phyloP scores from a whole-genome alignment of 2,797 vertebrate genomes.

The Nyctibius grandis region DNA sequence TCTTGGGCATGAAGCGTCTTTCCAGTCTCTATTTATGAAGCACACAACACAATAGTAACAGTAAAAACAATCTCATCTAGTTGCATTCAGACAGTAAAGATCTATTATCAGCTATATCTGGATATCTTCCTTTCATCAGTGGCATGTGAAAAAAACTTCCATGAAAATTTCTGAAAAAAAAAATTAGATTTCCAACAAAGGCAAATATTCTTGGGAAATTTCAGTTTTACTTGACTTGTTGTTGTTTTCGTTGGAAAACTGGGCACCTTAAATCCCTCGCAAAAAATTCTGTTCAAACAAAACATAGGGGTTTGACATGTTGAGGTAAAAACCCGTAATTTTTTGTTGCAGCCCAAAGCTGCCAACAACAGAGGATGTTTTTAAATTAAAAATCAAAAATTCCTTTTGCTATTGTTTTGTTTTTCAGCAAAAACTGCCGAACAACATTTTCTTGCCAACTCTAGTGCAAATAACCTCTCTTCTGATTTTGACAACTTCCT shows the following conservation, averaged over 20 bases:
- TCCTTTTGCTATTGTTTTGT: conserved; percentile 16
- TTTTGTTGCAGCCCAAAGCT: not conserved
- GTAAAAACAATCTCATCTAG: conserved; percentile 31
- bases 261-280: not conserved
- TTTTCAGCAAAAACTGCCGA: conserved; percentile 20
- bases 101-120: conserved; percentile 17
- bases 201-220: not conserved
- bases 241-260: not conserved
- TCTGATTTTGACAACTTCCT: conserved; percentile 55
- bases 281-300: not conserved
- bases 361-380: not conserved
- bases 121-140: conserved; percentile 16
- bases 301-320: not conserved
- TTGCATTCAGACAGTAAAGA: conserved; percentile 10
- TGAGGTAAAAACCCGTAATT: not conserved
- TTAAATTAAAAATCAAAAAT: conserved; percentile 34
- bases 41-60: not conserved
- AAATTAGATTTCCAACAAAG: not conserved
- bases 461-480: conserved; percentile 48
- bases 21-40: conserved; percentile 30
- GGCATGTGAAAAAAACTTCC: not conserved
- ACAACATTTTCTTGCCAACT: conserved; percentile 42
- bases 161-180: not conserved
- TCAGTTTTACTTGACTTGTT: not conserved
- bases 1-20: conserved; percentile 34